Base-by-base conservation (phyloP, 1,140 invertebrate species). In the Meloidogyne chitwoodi region DNA sequence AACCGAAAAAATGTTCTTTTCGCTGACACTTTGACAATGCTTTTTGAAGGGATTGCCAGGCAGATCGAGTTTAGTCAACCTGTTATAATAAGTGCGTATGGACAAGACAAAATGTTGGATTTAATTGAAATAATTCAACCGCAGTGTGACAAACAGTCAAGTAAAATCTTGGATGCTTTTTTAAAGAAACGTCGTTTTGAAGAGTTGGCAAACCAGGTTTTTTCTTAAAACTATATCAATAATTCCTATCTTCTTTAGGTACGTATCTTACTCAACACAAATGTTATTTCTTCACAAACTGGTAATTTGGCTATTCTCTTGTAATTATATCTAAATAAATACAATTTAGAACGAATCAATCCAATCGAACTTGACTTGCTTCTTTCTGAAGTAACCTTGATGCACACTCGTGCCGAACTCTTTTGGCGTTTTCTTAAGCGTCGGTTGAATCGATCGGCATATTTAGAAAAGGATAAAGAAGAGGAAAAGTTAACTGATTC, bases 21-120 rank as follows among this genome's bases (percentile, higher is more conserved):
- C 89, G 92, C 93, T 0, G 93, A 95, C 82, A 92, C 92, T 0
- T 88, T 94, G 77, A 94, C 92, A 0, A 88, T 92, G 29, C 88
- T 97, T 63, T 94, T 95, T 88, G 95, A 97, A 89, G 92, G 92
- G 26, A 92, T 96, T 78, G 95, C 95, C 1, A 88, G 93, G 64
- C 91, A 93, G 26, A 89, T 97, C 62, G 94, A 96, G 89, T 91
- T 93, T 27, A 93, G 96, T 88, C 93, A 96, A 83, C 93, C 95
- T 0, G 90, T 96, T 31, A 92, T 97, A 48, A 94, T 96, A 87
- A 94, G 93, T 10, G 95, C 93, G 88, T 98, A 97, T 89, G 94
- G 94, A 85, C 86, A 82, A 75, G 81, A 79, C 19, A 80, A 78
- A 68, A 64, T 85, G 14, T 44, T 86, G 48, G 73, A 71, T 75